A percentile compares a stretch with the other conserved stretches of the same genome.
These are phyloP conservation scores for Atherinosoma microstoma DNA, from an alignment of 2,797 vertebrate genomes.

Conservation along the genomic window DNA sequence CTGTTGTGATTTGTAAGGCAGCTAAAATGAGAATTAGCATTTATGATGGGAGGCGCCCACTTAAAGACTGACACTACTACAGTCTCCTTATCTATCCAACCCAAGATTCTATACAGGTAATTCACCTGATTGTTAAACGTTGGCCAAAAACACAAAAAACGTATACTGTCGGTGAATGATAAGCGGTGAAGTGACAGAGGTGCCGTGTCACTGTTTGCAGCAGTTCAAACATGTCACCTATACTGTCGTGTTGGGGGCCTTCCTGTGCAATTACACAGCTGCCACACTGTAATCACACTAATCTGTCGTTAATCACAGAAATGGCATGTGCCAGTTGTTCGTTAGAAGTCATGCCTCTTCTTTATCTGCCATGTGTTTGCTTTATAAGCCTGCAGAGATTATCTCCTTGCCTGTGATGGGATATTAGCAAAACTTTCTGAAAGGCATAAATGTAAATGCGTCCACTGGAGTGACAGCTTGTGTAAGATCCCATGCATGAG, in stretches of 20 bases:
- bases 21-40: neutral
- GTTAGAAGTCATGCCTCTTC: constrained; percentile 58
- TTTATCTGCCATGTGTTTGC: constrained; percentile 51
- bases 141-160: constrained; percentile 22
- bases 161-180: constrained; percentile 29
- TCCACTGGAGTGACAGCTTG: constrained; percentile 32
- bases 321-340: constrained; percentile 57
- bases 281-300: constrained; percentile 73
- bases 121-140: constrained; percentile 20
- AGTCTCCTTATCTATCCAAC: neutral
- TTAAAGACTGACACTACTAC: neutral
- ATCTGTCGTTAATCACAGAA: constrained; percentile 71
- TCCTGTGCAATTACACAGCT: constrained; percentile 77
- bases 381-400: constrained; percentile 54
- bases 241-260: constrained; percentile 56
- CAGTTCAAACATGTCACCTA: constrained; percentile 70
- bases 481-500: constrained; percentile 11
- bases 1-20: neutral
- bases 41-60: neutral
- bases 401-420: constrained; percentile 49
- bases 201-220: constrained; percentile 64
- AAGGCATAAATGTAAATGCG: constrained; percentile 15
- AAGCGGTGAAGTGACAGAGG: constrained; percentile 36
- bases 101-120: neutral
- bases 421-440: constrained; percentile 14